Evolutionary conservation across 2,888 invertebrate species (phyloP).

Genomic region (Capitulum mitella): DNA sequence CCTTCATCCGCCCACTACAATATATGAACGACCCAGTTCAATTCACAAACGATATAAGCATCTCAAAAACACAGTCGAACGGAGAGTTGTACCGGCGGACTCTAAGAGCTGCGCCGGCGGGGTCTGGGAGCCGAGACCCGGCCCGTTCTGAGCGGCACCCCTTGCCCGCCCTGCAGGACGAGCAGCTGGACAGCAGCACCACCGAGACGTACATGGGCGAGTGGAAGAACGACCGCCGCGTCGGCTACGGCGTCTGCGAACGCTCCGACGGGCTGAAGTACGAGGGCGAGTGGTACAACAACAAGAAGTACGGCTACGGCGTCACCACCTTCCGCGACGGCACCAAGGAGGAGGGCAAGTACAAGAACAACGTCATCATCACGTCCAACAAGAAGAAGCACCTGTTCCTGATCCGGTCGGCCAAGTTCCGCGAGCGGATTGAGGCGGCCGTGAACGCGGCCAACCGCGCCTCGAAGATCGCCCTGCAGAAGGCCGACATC

Average conservation of each 20-base stretch:
- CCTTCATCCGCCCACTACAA: no score
- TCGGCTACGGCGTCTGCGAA: conserved; percentile 96
- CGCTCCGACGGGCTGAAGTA: conserved; percentile 94
- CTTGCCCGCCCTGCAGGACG: no score
- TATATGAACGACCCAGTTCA: no score
- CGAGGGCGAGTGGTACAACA: conserved; percentile 99
- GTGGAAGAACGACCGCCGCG: conserved; percentile 99
- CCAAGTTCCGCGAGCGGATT: conserved; percentile 94
- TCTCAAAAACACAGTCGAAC: no score
- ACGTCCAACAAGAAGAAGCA: conserved; percentile 94
- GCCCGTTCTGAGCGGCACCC: no score
- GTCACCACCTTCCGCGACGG: conserved; percentile 92
- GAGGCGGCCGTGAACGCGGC: conserved; percentile 93
- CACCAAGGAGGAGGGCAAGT: conserved; percentile 95
- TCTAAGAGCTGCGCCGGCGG: no score
- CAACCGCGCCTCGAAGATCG: conserved; percentile 92
- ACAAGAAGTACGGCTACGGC: conserved; percentile 98
- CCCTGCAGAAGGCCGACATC: conserved; percentile 95
- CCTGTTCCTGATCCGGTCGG: conserved; percentile 90
- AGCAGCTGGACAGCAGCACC: conserved; percentile 89
- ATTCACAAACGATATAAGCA: no score
- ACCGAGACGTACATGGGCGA: conserved; percentile 98
- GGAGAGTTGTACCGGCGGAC: no score
- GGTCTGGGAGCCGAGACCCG: no score
- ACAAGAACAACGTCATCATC: conserved; percentile 98